These are phyloP conservation scores for Apistogramma diplotaenia DNA, from an alignment of 2,113 vertebrate species.

Conservation along the genomic window DNA sequence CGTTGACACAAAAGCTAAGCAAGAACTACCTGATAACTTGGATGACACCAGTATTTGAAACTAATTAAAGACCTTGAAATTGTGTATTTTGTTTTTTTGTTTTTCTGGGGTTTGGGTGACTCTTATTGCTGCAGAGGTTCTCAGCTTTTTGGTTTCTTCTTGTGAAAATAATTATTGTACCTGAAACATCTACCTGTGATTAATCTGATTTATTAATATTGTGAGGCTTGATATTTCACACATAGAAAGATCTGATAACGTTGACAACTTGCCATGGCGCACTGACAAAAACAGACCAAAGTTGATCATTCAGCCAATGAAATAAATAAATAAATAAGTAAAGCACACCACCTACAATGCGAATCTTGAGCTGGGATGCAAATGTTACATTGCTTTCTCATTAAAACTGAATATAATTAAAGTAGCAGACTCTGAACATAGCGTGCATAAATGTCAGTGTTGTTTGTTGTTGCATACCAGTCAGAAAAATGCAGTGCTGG, in stretches of 20 bases:
- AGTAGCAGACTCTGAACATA: neutral
- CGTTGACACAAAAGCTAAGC: conserved; percentile 5
- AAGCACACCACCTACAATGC: neutral
- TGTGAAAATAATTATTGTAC: neutral
- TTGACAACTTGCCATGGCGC: no score
- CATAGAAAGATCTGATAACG: no score
- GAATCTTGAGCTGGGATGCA: neutral
- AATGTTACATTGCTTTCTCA: neutral
- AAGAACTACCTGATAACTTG: conserved; percentile 16
- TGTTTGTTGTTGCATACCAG: neutral
- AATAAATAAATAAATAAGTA: neutral
- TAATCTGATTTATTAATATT: neutral
- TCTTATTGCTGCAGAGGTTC: neutral
- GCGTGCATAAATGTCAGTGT: neutral
- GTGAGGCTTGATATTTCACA: neutral
- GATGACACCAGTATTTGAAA: neutral
- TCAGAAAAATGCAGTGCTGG: neutral
- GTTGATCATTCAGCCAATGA: no score
- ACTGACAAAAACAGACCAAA: no score
- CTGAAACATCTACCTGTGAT: neutral
- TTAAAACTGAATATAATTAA: neutral
- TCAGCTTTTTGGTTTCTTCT: neutral
- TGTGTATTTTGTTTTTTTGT: neutral
- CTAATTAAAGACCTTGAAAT: conserved; percentile 1
- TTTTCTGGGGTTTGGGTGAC: neutral